Evolutionary conservation across 2,797 vertebrate species (phyloP), one percentile per base, ranked within the genome.

Genomic region (Tadarida brasiliensis): DNA sequence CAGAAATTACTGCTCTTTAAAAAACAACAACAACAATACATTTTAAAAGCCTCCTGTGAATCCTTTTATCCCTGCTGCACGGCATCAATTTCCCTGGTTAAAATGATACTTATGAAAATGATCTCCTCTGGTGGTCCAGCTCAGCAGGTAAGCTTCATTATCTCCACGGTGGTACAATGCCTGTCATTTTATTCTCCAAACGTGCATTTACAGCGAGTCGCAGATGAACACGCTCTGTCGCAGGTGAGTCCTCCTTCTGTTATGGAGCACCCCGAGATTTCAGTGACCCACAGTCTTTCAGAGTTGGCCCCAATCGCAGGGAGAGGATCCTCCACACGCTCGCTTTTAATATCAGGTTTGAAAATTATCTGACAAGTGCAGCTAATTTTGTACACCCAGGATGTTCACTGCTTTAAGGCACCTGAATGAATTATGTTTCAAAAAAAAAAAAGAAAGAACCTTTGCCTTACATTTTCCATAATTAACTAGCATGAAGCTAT

Each of bases 21-120:
- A 54, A 82, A 54, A 82, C 39, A 82, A 59, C 39, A 82, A 68
- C 11, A 87, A 44, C 0, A 44, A 22, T n/a, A 44, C 19, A 24
- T 65, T 82, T 65, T 22, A 4, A n/a, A 78, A 59, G 51, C 30
- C 57, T 96, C n/a, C 35, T 30, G 44, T 76, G 78, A 82, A 85
- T 82, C 51, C 33, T 94, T 71, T 90, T 44, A 35, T 76, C 61
- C 54, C 22, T 83, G 51, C 33, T 65, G 28, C 4, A 57, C 19
- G 47, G n/a, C 20, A 59, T 89, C 74, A 44, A 74, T 93, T 96
- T 94, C 94, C 63, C 78, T 89, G 35, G 54, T 94, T 95, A 95
- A 92, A 90, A 88, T 5, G 88, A 95, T 85, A 70, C 51, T 92
- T 95, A 82, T 0, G 7, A 81, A 95, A 91, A 84, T 92, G 73